Conservation (phyloP, 2,797 vertebrate species). For the Mus minutoides region DNA sequence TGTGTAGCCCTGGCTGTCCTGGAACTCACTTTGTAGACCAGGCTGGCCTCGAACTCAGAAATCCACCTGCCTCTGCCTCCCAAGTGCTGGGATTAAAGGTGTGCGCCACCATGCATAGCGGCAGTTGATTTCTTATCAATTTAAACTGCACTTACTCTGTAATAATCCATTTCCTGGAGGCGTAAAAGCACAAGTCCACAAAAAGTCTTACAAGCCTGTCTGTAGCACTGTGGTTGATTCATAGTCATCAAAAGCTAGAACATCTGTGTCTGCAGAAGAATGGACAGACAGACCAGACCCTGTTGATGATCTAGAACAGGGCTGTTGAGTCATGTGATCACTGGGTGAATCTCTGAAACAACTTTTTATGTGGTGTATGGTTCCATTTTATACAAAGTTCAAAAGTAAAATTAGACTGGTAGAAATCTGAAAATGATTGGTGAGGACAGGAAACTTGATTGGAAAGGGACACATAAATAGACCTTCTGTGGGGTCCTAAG, state of each 20-base stretch:
- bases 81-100: too few species aligned
- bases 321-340: not conserved
- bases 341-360: not conserved
- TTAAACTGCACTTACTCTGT: not conserved
- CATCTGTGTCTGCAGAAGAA: not conserved
- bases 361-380: not conserved
- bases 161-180: conserved; percentile 2
- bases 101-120: too few species aligned
- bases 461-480: not conserved
- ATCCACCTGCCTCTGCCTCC: too few species aligned
- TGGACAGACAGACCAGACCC: not conserved
- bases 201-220: not conserved
- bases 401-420: not conserved
- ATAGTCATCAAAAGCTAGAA: not conserved
- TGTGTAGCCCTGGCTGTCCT: too few species aligned
- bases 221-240: not conserved
- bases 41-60: too few species aligned
- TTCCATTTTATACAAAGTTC: conserved; percentile 10
- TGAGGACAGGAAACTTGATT: not conserved
- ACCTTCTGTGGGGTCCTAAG: not conserved
- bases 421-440: not conserved
- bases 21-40: too few species aligned
- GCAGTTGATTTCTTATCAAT: not conserved
- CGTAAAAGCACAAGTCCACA: not conserved
- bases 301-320: not conserved